Percentiles rank a stretch among this genome's conserved stretches.
Evolutionary conservation across 2,797 vertebrate genomes (phyloP).

Genomic region (Tachyglossus aculeatus): DNA sequence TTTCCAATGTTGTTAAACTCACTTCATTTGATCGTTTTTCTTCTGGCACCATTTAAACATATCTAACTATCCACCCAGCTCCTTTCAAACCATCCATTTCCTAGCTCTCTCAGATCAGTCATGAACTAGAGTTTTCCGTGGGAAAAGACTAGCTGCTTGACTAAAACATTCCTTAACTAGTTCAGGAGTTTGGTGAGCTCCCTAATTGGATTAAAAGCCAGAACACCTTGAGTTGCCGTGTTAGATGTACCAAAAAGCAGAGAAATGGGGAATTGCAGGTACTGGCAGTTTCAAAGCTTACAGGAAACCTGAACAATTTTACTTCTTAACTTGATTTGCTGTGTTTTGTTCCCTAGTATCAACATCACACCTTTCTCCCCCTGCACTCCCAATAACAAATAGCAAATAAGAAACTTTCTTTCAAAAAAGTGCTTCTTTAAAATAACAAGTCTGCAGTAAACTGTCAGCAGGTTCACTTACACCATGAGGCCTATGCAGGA

Average conservation of each 20-base stretch:
- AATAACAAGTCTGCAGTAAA: too few relatives aligned
- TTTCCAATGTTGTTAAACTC: too few relatives aligned
- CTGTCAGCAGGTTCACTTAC: too few relatives aligned
- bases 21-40: too few relatives aligned
- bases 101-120: background rate
- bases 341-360: background rate
- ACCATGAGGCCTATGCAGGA: too few relatives aligned
- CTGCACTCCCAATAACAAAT: background rate
- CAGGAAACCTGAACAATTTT: background rate
- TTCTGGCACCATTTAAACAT: too few relatives aligned
- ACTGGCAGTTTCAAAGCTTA: background rate
- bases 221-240: background rate
- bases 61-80: too few relatives aligned
- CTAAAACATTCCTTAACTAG: background rate
- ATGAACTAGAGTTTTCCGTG: background rate
- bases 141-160: conserved; percentile 15
- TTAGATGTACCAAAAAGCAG: background rate
- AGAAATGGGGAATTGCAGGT: background rate
- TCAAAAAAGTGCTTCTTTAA: background rate
- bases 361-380: background rate
- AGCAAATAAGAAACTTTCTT: background rate
- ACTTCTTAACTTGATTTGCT: background rate
- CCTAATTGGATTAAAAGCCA: conserved; percentile 4
- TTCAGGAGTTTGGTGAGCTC: background rate
- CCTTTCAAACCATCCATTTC: too few relatives aligned